Evolutionary conservation across 2,888 invertebrate species (phyloP), one percentile per base, ranked within the genome.

Genomic region (Drosophila kambysellisi): DNA sequence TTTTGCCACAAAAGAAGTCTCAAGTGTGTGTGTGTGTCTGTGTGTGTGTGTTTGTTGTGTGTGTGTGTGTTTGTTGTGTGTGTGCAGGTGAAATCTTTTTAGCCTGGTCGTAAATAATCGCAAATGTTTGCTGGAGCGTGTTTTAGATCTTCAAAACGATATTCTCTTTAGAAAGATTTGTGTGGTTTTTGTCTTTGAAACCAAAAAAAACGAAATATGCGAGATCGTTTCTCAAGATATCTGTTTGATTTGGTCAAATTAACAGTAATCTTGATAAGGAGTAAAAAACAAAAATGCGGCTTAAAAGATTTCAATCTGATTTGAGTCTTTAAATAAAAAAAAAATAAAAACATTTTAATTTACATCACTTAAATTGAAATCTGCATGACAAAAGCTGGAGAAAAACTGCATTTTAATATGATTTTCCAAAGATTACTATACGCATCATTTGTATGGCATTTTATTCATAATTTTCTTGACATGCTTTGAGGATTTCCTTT

Each of bases 61-160:
- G n/a, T 48, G 39, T 50, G 37, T 30, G 7, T 59, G n/a, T 48
- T 25, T 25, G 20, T 25, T 3, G 11, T 12, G 33, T 59, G 39
- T 50, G 37, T 30, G 7, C 65, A 56, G 59, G 71, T 68, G 82
- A 80, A 80, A 80, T 72, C 70, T 39, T 39, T 29, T 59, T 39
- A n/a, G 33, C 48, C 56, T 46, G 64, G 43, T 56, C 50, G 67
- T 72, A 54, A 78, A 64, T 57, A 62, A 39, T 53, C n/a, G 61
- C 33, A 51, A 71, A 41, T 41, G 39, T 57, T 25, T 35, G 43
- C 30, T 46, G n/a, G 17, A 52, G 33, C 75, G 58, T 74, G 69
- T 48, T 39, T 59, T n/a, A 59, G 80, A 64, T 76, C 39, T 9
- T n/a, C 51, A 29, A 20, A 46, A 66, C 20, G 61, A 79, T 73